Evolutionary conservation across 2,888 invertebrate species (phyloP).

Genomic region (Cynaeus angustus): DNA sequence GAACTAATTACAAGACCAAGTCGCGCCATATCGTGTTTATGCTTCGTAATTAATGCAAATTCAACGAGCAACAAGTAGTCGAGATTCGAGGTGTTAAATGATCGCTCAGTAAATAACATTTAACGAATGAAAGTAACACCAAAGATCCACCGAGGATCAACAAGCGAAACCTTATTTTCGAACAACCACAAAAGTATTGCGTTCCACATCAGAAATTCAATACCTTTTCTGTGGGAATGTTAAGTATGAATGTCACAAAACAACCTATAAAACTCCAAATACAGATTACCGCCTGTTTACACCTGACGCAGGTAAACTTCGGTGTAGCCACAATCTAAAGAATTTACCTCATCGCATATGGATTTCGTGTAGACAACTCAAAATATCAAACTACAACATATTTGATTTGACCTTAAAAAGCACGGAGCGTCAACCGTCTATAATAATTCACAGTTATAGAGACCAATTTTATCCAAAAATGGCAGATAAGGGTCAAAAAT

Average conservation of each 20-base stretch:
- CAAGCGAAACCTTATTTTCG: constrained; percentile 22
- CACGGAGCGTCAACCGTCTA: no score
- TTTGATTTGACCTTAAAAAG: no score
- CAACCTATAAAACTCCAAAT: constrained; percentile 15
- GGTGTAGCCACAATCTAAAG: neutral
- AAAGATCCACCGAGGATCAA: constrained; percentile 19
- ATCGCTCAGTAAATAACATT: constrained; percentile 22
- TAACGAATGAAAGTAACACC: constrained; percentile 9
- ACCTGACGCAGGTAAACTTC: constrained; percentile 37
- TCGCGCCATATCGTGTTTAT: constrained; percentile 23
- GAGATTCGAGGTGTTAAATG: constrained; percentile 23
- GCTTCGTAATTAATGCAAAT: constrained; percentile 44
- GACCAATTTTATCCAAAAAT: no score
- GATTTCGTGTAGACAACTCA: no score
- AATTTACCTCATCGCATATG: neutral
- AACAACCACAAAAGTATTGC: constrained; percentile 26
- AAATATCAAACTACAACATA: no score
- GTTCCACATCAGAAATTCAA: constrained; percentile 25
- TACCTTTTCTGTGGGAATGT: constrained; percentile 23
- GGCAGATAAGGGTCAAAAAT: no score
- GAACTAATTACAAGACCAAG: constrained; percentile 30
- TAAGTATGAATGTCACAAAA: constrained; percentile 28
- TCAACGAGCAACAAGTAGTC: constrained; percentile 43
- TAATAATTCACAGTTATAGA: no score
- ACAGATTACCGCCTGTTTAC: constrained; percentile 26